Percentiles rank a stretch among this genome's conserved stretches.
These are phyloP conservation scores for Xanthorhoe spadicearia DNA, from an alignment of 2,888 invertebrate genomes.

Conservation along the genomic window DNA sequence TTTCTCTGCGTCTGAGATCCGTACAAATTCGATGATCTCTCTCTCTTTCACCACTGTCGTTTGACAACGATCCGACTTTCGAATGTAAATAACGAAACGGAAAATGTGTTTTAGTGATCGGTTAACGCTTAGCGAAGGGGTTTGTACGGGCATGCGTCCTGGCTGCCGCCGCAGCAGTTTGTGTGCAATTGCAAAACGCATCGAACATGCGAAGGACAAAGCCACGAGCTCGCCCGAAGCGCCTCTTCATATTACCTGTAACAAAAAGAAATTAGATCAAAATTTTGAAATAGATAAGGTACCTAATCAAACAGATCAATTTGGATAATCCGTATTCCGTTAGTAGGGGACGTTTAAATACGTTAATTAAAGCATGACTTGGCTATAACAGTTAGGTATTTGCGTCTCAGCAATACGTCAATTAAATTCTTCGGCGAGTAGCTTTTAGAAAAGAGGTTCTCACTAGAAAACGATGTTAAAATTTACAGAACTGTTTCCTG, in stretches of 20 bases:
- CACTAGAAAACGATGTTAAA: too few relatives aligned
- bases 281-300: background rate
- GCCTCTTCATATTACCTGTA: slow-evolving; percentile 84
- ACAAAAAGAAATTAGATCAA: slow-evolving; percentile 1
- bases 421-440: too few relatives aligned
- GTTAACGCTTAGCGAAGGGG: slow-evolving; percentile 71
- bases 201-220: slow-evolving; percentile 86
- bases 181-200: slow-evolving; percentile 87
- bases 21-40: background rate
- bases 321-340: background rate
- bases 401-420: too few relatives aligned
- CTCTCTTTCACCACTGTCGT: background rate
- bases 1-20: background rate
- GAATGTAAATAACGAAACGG: background rate
- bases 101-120: slow-evolving; percentile 45
- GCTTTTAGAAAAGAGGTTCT: too few relatives aligned
- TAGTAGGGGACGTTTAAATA: slow-evolving; percentile 1
- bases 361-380: background rate
- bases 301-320: too few relatives aligned
- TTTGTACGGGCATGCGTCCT: slow-evolving; percentile 77
- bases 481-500: too few relatives aligned
- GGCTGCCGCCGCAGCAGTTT: slow-evolving; percentile 84
- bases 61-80: background rate
- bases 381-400: too few relatives aligned
- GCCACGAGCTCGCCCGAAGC: slow-evolving; percentile 85